These are phyloP conservation scores for Sceliomorpha sp. DNA, from an alignment of 2,888 invertebrate species.

Conservation along the genomic window DNA sequence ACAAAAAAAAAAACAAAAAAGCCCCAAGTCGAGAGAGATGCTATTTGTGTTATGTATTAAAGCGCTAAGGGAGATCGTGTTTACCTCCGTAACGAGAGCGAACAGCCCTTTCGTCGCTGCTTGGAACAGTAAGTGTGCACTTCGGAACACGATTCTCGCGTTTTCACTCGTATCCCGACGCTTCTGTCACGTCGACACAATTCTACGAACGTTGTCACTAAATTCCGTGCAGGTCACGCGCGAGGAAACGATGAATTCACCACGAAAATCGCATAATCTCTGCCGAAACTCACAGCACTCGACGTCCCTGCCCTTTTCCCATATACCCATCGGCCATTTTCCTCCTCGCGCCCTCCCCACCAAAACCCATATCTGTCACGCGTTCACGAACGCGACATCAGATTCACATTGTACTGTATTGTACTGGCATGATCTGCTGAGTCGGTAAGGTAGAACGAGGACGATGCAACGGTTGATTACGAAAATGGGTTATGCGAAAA, in stretches of 20 bases:
- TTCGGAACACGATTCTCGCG: slow-evolving; percentile 58
- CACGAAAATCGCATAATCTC: slow-evolving; percentile 42
- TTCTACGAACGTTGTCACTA: slow-evolving; percentile 25
- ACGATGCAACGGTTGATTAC: too few relatives aligned
- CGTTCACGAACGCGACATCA: slow-evolving; percentile 56
- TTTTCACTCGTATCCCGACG: slow-evolving; percentile 34
- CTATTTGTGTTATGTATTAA: neutral
- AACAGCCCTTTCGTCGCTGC: slow-evolving; percentile 70
- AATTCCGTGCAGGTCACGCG: slow-evolving; percentile 22
- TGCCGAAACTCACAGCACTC: slow-evolving; percentile 63
- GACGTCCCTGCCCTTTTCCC: slow-evolving; percentile 79
- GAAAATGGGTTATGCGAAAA: too few relatives aligned
- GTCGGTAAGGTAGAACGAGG: slow-evolving; percentile 37
- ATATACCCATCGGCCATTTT: slow-evolving; percentile 78
- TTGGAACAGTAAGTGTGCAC: slow-evolving; percentile 69
- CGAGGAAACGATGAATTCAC: slow-evolving; percentile 29
- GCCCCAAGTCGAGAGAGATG: too few relatives aligned
- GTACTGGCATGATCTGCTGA: slow-evolving; percentile 31
- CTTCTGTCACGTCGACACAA: slow-evolving; percentile 32
- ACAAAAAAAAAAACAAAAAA: too few relatives aligned
- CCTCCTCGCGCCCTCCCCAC: slow-evolving; percentile 71
- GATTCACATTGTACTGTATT: slow-evolving; percentile 28
- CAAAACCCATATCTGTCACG: slow-evolving; percentile 57
- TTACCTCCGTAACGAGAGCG: slow-evolving; percentile 67
- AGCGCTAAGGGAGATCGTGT: slow-evolving; percentile 60